These are phyloP conservation scores for Macrotis lagotis DNA, from an alignment of 2,113 vertebrate genomes.

Conservation along the genomic window DNA sequence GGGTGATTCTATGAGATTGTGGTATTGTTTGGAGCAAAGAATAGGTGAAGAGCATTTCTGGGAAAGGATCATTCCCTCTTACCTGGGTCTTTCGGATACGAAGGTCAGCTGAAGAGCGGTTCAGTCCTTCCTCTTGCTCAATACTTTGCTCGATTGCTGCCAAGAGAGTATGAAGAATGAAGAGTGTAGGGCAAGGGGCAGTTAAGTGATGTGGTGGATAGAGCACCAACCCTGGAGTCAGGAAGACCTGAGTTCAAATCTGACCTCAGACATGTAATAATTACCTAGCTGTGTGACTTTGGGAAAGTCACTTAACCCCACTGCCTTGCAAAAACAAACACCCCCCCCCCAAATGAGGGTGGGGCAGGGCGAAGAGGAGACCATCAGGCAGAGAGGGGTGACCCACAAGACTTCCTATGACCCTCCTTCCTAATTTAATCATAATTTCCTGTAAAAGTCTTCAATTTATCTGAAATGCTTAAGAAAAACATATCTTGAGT, in stretches of 20 bases:
- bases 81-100: constrained; percentile 98
- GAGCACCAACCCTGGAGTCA: no score
- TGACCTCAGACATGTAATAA: no score
- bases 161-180: constrained; percentile 6
- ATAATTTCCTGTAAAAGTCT: background rate
- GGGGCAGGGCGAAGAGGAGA: rapidly evolving
- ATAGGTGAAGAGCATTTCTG: background rate
- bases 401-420: background rate
- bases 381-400: background rate
- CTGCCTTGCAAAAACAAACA: no score
- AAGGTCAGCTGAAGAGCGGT: constrained; percentile 95
- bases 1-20: background rate
- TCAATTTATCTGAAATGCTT: background rate
- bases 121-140: constrained; percentile 95
- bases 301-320: no score
- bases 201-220: no score
- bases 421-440: constrained; percentile 18
- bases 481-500: background rate
- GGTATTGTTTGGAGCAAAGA: background rate
- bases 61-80: background rate
- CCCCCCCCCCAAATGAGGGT: no score
- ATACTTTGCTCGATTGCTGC: constrained; percentile 96
- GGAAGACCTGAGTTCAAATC: no score
- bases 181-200: background rate
- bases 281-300: no score